phyloP scores from a whole-genome alignment of 2,113 vertebrate species.

The Ellobius talpinus region DNA sequence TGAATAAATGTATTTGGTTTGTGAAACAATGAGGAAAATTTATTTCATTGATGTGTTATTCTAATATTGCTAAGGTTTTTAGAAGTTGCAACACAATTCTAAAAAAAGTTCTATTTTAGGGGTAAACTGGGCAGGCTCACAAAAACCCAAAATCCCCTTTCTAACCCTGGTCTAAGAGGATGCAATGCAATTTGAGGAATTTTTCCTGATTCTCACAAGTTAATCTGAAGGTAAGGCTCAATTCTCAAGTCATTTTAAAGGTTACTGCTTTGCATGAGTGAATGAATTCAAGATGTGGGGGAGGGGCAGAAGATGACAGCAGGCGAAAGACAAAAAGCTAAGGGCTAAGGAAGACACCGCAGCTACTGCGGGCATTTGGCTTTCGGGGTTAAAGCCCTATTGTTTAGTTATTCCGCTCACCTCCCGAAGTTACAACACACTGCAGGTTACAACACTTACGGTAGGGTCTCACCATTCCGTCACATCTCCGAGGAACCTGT shows the following conservation, averaged over 20 bases:
- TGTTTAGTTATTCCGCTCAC: conserved; percentile 85
- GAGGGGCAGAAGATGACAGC: conserved; percentile 76
- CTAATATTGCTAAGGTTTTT: conserved; percentile 79
- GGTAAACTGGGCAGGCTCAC: conserved; percentile 41
- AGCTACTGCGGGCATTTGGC: conserved; percentile 84
- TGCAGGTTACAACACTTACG: conserved; percentile 80
- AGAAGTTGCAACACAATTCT: conserved; percentile 63
- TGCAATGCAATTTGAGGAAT: conserved; percentile 78
- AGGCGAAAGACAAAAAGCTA: conserved; percentile 84
- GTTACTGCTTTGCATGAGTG: conserved; percentile 75
- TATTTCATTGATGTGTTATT: conserved; percentile 82
- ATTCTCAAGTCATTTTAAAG: conserved; percentile 79
- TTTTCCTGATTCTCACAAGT: conserved; percentile 81
- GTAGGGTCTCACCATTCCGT: conserved; percentile 73
- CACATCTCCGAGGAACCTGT: conserved; percentile 72
- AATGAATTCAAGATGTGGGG: conserved; percentile 76
- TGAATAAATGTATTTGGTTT: conserved; percentile 79
- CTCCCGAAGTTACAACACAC: conserved; percentile 75
- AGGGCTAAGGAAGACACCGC: conserved; percentile 80
- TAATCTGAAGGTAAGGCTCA: conserved; percentile 84
- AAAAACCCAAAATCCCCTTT: conserved; percentile 83
- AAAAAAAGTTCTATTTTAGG: conserved; percentile 67
- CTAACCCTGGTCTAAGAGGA: conserved; percentile 85
- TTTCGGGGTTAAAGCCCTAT: conserved; percentile 88
- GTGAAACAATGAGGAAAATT: conserved; percentile 76